Percentiles rank a stretch among this genome's conserved stretches.
phyloP scores from a whole-genome alignment of 1,140 invertebrate genomes.

The Drosophila leontia region DNA sequence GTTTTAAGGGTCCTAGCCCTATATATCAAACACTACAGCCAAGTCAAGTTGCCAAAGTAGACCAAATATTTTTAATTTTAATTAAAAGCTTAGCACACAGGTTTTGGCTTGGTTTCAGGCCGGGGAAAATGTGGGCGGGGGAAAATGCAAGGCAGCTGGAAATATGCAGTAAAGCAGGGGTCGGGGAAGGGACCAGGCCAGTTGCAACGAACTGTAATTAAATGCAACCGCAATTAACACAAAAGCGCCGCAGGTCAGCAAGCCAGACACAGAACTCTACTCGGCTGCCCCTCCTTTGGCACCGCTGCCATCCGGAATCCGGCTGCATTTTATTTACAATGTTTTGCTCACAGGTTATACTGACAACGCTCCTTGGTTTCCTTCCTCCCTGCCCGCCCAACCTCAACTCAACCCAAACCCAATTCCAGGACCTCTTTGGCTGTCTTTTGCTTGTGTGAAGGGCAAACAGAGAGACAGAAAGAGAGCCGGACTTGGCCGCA shows the following conservation, averaged over 20 bases:
- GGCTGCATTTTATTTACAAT: constrained; percentile 76
- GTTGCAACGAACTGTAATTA: constrained; percentile 80
- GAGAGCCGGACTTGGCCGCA: constrained; percentile 36
- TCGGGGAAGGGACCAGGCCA: constrained; percentile 11
- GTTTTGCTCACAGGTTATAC: constrained; percentile 67
- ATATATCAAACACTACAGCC: not conserved
- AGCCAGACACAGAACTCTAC: constrained; percentile 61
- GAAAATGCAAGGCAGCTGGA: constrained; percentile 10
- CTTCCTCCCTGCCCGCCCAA: constrained; percentile 8
- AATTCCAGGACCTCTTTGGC: constrained; percentile 20
- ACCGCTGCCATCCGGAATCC: constrained; percentile 25
- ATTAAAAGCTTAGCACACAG: constrained; percentile 69
- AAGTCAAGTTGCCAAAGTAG: constrained; percentile 36
- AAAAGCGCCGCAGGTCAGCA: constrained; percentile 79
- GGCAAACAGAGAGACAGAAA: constrained; percentile 4
- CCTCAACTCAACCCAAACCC: not conserved
- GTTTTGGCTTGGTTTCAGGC: constrained; percentile 6
- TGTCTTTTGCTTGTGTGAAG: constrained; percentile 30
- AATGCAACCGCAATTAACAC: constrained; percentile 84
- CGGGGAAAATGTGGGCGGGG: constrained; percentile 8
- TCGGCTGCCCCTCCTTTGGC: constrained; percentile 1
- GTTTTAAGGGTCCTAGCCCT: not conserved
- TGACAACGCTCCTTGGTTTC: constrained; percentile 42
- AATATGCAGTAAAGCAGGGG: constrained; percentile 5
- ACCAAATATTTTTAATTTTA: constrained; percentile 72